Conservation (phyloP, 2,113 vertebrate genomes). For the Brachyhypopomus occidentalis region DNA sequence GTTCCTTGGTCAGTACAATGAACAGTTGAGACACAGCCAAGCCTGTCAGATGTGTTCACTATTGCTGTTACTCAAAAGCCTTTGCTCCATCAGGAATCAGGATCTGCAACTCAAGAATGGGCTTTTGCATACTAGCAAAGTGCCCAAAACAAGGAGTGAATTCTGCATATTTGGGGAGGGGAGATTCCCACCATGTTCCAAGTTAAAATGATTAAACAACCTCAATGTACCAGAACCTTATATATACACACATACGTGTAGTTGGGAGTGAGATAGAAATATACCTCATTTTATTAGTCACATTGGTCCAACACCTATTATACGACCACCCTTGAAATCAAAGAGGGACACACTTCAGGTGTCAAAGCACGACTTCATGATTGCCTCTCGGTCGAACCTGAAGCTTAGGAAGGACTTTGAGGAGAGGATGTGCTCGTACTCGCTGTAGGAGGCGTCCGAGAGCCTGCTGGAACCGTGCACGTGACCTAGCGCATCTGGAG, state of each 20-base stretch:
- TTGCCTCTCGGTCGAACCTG: slow-evolving; percentile 91
- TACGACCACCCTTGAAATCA: slow-evolving; percentile 3
- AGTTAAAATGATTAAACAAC: slow-evolving; percentile 29
- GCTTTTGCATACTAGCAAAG: neutral
- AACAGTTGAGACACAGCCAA: neutral
- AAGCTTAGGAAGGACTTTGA: slow-evolving; percentile 92
- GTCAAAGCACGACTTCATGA: slow-evolving; percentile 91
- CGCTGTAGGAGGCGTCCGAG: slow-evolving; percentile 73
- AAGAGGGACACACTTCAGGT: slow-evolving; percentile 68
- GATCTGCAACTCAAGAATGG: neutral
- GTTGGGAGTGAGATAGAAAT: neutral
- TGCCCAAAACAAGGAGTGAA: neutral
- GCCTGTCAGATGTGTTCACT: neutral
- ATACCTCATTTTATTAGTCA: neutral
- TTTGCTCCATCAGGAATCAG: slow-evolving; percentile 2
- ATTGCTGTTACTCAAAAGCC: neutral
- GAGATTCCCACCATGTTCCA: neutral
- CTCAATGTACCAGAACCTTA: slow-evolving; percentile 10
- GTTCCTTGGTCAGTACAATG: neutral
- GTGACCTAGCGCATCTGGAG: slow-evolving; percentile 69
- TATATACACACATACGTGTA: neutral
- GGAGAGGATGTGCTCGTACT: slow-evolving; percentile 77
- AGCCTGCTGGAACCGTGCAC: slow-evolving; percentile 69
- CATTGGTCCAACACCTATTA: slow-evolving; percentile 42
- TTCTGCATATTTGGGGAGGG: neutral